These are phyloP conservation scores for Brachylomia viminalis DNA, from an alignment of 2,888 invertebrate genomes.

Conservation along the genomic window DNA sequence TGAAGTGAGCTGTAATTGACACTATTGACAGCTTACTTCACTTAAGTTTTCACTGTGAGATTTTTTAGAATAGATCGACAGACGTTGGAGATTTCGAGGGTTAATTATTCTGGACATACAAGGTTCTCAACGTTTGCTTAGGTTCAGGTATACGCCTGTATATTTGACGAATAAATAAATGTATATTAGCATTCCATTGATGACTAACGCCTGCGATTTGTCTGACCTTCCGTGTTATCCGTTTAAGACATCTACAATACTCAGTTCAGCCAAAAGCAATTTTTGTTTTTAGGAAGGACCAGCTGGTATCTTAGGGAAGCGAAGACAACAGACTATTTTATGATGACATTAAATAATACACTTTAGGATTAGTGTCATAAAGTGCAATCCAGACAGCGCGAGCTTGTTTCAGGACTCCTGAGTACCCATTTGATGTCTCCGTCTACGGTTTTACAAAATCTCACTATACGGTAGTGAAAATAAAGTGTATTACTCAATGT, in stretches of 20 bases:
- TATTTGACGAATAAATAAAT: constrained; percentile 49
- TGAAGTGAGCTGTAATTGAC: not conserved
- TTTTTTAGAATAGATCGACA: not conserved
- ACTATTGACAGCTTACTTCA: not conserved
- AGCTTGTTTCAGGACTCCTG: not conserved
- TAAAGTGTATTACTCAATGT: not conserved
- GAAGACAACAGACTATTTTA: not conserved
- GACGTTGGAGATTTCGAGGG: not conserved
- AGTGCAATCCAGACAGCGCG: not conserved
- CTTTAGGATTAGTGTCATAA: not conserved
- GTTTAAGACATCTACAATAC: not conserved
- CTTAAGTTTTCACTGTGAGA: not conserved
- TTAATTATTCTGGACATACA: not conserved
- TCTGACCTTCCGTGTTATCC: constrained; percentile 6
- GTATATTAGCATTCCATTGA: constrained; percentile 64
- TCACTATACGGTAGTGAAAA: not conserved
- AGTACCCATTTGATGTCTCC: not conserved
- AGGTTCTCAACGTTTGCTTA: not conserved
- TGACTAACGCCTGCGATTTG: constrained; percentile 40
- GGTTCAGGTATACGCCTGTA: constrained; percentile 23
- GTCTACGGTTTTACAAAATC: not conserved
- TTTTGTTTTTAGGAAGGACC: not conserved
- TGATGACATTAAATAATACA: not conserved
- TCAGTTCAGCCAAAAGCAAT: not conserved
- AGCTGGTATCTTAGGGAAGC: not conserved